Evolutionary conservation across 1,140 invertebrate genomes (phyloP), one percentile per base, ranked within the genome.

Genomic region (Aleiodes sp.): DNA sequence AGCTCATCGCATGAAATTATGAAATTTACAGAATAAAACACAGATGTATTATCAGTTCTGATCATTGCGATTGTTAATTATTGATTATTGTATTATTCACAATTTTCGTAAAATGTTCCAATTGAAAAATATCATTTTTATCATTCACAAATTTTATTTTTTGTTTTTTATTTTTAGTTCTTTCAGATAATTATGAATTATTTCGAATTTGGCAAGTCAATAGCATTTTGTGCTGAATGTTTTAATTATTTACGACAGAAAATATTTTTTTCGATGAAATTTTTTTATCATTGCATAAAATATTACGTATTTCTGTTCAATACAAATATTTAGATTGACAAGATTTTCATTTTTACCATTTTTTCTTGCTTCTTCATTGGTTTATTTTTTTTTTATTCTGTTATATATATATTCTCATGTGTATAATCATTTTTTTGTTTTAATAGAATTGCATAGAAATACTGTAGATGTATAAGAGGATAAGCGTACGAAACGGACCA

Each of bases 401-500:
- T 29, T 39, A 24, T 43, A 65, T 69, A 31, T 41, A 74, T 75
- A 74, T 69, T 71, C 71, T 75, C 14, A 24, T 41, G 16, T 63
- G 24, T 46, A 24, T 41, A 43, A 68, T 61, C 10, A 26, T 43
- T 56, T n/a, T 56, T 41, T 61, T 41, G 26, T 37, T 61, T 59
- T 31, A 29, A 60, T 68, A 59, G 65, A 68, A 10, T 41, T 37
- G 60, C 43, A 41, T 43, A 76, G 71, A 77, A 77, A 75, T 76
- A 77, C 67, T 72, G 68, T 76, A 68, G 67, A 43, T 69, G 59
- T 28, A 56, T 63, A 35, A 52, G n/a, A 31, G 26, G 16, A 63
- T 69, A 78, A 78, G 75, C 75, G 76, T 78, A 76, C 71, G 57
- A 74, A 75, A 76, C 73, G 73, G 71, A 77, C 71, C 39, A 60